Percentiles rank a stretch among this genome's conserved stretches.
These are phyloP conservation scores for Drosophila conformis DNA, from an alignment of 2,888 invertebrate species.

Conservation along the genomic window DNA sequence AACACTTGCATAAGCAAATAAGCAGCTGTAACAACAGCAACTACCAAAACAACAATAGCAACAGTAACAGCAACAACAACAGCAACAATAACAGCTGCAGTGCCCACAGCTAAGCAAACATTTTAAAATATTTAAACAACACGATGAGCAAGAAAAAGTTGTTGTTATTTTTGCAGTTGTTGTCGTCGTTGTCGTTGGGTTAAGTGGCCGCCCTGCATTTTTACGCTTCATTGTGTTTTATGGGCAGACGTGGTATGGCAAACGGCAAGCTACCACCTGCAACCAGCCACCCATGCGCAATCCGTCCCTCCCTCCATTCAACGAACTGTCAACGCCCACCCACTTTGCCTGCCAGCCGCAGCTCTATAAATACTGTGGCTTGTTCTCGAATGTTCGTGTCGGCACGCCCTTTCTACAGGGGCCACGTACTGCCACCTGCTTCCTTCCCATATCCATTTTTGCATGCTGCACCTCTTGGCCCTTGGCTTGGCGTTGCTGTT, in stretches of 20 bases:
- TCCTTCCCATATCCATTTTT: neutral
- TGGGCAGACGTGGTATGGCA: constrained; percentile 57
- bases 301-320: neutral
- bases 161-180: constrained; percentile 38
- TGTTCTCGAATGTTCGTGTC: constrained; percentile 72
- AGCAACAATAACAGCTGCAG: constrained; percentile 13
- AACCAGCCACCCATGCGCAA: neutral
- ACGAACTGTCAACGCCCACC: constrained; percentile 10
- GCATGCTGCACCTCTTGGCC: constrained; percentile 21
- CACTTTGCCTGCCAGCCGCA: constrained; percentile 58
- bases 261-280: neutral
- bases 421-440: constrained; percentile 23
- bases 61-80: constrained; percentile 6
- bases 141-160: constrained; percentile 53
- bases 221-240: constrained; percentile 80
- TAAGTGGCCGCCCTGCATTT: constrained; percentile 75
- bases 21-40: constrained; percentile 39
- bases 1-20: constrained; percentile 77
- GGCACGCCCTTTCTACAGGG: constrained; percentile 56
- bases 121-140: constrained; percentile 77
- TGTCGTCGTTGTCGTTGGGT: constrained; percentile 49
- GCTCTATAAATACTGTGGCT: constrained; percentile 76
- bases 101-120: constrained; percentile 74
- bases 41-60: constrained; percentile 12
- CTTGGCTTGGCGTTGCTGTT: too few relatives aligned